phyloP scores from a whole-genome alignment of 2,888 invertebrate genomes.

The Serrognathus titanus region DNA sequence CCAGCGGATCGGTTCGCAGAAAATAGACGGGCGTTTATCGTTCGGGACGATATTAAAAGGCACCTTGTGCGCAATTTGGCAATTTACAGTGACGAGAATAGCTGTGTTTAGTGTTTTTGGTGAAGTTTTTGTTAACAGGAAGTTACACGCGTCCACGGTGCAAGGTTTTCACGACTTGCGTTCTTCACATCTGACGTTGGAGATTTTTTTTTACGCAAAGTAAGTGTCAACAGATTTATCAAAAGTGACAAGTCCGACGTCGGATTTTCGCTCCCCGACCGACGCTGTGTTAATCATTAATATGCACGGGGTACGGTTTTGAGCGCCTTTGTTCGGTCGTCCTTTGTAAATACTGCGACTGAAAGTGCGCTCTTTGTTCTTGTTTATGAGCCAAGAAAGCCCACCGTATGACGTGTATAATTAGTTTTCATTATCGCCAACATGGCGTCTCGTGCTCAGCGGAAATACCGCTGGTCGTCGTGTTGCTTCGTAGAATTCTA shows the following conservation, averaged over 20 bases:
- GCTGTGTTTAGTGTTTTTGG: slow-evolving; percentile 12
- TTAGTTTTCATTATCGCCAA: slow-evolving; percentile 29
- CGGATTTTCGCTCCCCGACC: background rate
- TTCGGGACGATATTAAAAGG: background rate
- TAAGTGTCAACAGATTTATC: background rate
- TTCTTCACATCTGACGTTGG: background rate
- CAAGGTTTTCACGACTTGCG: slow-evolving; percentile 3
- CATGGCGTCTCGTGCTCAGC: slow-evolving; percentile 23
- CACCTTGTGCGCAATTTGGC: background rate
- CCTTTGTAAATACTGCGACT: background rate
- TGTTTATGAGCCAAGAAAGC: slow-evolving; percentile 13
- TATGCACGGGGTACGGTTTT: too few species aligned
- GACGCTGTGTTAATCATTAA: background rate
- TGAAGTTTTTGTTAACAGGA: too few species aligned
- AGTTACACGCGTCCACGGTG: background rate
- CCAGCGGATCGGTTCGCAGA: too few species aligned
- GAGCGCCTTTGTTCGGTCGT: background rate
- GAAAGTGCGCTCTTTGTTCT: slow-evolving; percentile 11
- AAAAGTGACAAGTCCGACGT: background rate
- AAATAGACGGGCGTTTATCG: too few species aligned
- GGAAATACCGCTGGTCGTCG: slow-evolving; percentile 21
- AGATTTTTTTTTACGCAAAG: background rate
- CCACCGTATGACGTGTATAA: slow-evolving; percentile 25
- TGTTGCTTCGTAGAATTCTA: background rate
- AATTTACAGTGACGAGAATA: slow-evolving; percentile 10